Conservation (phyloP, 2,113 vertebrate species). For the Atractosteus spatula region DNA sequence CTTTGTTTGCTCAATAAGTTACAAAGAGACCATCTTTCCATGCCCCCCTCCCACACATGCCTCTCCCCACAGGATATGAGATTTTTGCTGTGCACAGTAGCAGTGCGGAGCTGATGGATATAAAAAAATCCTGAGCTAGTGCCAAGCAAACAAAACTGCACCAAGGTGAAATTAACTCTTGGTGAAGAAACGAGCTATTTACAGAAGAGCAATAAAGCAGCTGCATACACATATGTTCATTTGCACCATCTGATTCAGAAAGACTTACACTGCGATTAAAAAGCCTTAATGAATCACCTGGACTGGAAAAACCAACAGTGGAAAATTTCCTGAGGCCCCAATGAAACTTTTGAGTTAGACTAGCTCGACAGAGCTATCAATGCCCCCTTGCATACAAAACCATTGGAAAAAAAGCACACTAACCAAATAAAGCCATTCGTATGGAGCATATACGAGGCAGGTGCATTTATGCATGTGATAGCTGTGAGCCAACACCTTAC, state of each 20-base stretch:
- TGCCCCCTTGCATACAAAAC: slow-evolving; percentile 39
- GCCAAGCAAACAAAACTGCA: slow-evolving; percentile 37
- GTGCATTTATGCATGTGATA: neutral
- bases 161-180: slow-evolving; percentile 46
- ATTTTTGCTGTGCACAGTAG: too few relatives aligned
- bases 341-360: slow-evolving; percentile 48
- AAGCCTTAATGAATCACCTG: slow-evolving; percentile 65
- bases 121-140: slow-evolving; percentile 18
- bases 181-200: slow-evolving; percentile 41
- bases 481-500: neutral
- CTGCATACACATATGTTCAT: slow-evolving; percentile 43
- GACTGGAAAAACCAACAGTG: slow-evolving; percentile 74
- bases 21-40: too few relatives aligned
- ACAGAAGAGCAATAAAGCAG: slow-evolving; percentile 45
- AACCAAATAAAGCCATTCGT: neutral
- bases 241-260: slow-evolving; percentile 37
- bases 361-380: slow-evolving; percentile 50
- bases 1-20: too few relatives aligned
- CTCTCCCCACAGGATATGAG: too few relatives aligned
- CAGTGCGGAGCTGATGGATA: too few relatives aligned
- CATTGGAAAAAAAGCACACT: slow-evolving; percentile 36
- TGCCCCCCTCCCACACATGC: too few relatives aligned
- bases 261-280: slow-evolving; percentile 11
- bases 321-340: slow-evolving; percentile 62
- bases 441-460: neutral